Base-by-base conservation (phyloP, 2,888 invertebrate genomes). In the Drosophila flavopinicola region DNA sequence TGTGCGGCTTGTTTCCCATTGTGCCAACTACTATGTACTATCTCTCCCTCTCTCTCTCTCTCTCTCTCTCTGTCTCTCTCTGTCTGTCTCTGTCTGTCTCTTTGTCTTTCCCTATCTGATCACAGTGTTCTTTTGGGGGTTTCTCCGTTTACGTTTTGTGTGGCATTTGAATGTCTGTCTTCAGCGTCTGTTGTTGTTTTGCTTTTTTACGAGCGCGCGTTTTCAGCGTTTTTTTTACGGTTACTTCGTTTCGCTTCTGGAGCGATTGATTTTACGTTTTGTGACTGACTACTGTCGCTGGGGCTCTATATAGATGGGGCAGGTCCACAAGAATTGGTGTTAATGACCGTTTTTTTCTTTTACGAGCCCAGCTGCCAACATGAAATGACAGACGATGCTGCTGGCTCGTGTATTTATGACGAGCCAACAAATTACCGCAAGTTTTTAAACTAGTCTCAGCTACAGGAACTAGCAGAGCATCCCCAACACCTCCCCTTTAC, bases 1-100 rank as follows among this genome's bases (percentile, higher is more conserved):
- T 57, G 56, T 85, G 86, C 66, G 84, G 85, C 85, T 86, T 86
- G 80, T 84, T 78, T 72, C 79, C 64, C 39, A 78, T 78, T 80
- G 68, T 82, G 56, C 41, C 32, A 59, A 54, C 78, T 39, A 13
- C 38, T 35, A 13, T 38, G 38, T 24, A 11, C 56, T 27, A 20
- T 37, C 59, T 44, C 49, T 10, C 15, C 30, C 49, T 27, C 20
- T 42, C 9, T 20, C 5, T 11, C 15, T n/a, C 25, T 41, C 39
- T 24, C 11, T 11, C 10, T 33, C 20, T 10, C 23, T 33, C 6
- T 29, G 32, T 17, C 2, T 41, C 47, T 2, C 23, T n/a, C 9
- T 17, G 33, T 15, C 49, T 42, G 2, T 37, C 39, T 30, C 15
- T 25, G 10, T 10, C 13, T 15, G 2, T 44, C 1, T 10, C 10